Evolutionary conservation across 1,140 invertebrate genomes (phyloP).

Genomic region (Mylabris phalerata): DNA sequence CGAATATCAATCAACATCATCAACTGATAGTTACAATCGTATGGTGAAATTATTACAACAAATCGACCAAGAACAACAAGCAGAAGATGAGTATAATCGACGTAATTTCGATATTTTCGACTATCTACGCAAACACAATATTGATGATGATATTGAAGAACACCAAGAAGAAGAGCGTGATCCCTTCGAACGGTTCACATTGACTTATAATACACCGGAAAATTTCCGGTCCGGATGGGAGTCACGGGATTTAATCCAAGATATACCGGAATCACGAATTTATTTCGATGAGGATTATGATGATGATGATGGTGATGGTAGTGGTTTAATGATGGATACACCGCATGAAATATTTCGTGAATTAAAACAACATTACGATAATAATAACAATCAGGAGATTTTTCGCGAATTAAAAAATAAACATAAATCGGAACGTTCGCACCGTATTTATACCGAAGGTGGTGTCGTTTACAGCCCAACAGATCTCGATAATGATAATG

Average conservation of each 20-base stretch:
- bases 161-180: not conserved
- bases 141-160: not conserved
- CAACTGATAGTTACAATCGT: conserved; percentile 31
- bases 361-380: conserved; percentile 18
- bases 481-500: conserved; percentile 10
- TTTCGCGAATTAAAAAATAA: conserved; percentile 32
- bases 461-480: conserved; percentile 47
- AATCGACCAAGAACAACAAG: conserved; percentile 16
- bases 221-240: conserved; percentile 46
- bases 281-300: conserved; percentile 47
- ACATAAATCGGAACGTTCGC: conserved; percentile 9
- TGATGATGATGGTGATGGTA: conserved; percentile 28
- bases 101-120: too few species aligned
- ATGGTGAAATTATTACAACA: conserved; percentile 23
- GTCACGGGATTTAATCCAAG: conserved; percentile 37
- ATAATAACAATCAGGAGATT: conserved; percentile 19
- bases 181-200: conserved; percentile 32
- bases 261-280: conserved; percentile 47
- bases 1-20: conserved; percentile 30
- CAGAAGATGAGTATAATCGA: not conserved
- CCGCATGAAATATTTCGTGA: conserved; percentile 23
- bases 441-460: conserved; percentile 55
- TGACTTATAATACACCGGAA: conserved; percentile 47
- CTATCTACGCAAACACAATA: too few species aligned
- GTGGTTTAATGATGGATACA: not conserved